phyloP scores from a whole-genome alignment of 2,113 vertebrate genomes.

The Lagenorhynchus albirostris region DNA sequence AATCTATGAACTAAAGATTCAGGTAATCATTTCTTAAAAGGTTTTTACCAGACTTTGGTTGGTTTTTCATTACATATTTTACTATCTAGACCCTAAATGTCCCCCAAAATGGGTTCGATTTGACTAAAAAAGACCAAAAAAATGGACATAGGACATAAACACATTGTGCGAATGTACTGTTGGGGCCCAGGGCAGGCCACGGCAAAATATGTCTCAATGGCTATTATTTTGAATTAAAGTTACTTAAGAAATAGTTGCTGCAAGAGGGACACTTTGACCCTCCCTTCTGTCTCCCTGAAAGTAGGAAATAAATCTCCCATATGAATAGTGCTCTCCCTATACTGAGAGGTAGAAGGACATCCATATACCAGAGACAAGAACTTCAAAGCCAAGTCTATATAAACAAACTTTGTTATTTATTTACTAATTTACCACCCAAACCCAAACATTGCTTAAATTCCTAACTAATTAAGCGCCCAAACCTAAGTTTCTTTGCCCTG shows the following conservation, averaged over 20 bases:
- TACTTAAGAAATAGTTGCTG: background rate
- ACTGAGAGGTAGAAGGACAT: background rate
- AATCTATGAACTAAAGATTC: background rate
- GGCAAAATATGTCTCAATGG: background rate
- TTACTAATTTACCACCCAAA: background rate
- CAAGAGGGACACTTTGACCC: background rate
- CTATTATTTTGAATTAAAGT: background rate
- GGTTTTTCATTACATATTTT: constrained; percentile 2
- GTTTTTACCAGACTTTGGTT: background rate
- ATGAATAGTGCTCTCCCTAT: background rate
- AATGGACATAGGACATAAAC: background rate
- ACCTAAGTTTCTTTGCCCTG: background rate
- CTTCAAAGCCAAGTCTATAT: background rate
- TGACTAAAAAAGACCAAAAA: background rate
- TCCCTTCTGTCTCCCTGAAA: background rate
- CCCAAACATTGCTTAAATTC: background rate
- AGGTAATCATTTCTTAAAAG: background rate
- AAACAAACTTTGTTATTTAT: background rate
- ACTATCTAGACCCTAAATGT: constrained; percentile 8
- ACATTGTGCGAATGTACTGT: too few relatives aligned
- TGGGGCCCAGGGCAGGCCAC: background rate
- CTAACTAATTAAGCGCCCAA: background rate
- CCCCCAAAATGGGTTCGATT: background rate
- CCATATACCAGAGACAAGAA: background rate
- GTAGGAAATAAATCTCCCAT: background rate